phyloP scores from a whole-genome alignment of 2,113 vertebrate genomes.

The Leptobrachium leishanense region DNA sequence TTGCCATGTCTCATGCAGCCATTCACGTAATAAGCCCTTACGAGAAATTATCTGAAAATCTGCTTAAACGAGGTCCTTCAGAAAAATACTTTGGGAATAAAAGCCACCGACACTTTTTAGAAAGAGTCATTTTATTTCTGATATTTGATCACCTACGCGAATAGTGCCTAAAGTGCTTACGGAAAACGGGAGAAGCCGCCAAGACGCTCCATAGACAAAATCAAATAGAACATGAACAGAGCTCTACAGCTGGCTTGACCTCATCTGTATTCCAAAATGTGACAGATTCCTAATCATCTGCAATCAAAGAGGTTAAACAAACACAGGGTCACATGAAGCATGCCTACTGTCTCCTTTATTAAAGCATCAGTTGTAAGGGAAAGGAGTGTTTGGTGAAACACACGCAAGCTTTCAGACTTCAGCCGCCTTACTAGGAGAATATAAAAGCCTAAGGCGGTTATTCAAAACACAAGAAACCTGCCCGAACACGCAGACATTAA shows the following conservation, averaged over 20 bases:
- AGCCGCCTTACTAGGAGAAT: not conserved
- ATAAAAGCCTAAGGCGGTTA: constrained; percentile 9
- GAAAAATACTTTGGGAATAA: too few species aligned
- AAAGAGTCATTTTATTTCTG: too few species aligned
- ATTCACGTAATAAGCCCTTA: too few species aligned
- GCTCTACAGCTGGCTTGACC: not conserved
- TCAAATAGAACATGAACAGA: not conserved
- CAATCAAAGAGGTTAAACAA: constrained; percentile 28
- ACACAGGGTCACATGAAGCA: constrained; percentile 8
- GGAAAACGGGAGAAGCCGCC: too few species aligned
- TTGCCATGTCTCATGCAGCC: too few species aligned
- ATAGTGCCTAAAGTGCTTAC: too few species aligned
- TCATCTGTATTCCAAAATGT: not conserved
- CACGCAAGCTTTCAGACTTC: not conserved
- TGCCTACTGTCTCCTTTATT: not conserved
- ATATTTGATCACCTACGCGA: too few species aligned
- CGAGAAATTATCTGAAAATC: too few species aligned
- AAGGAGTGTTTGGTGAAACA: not conserved
- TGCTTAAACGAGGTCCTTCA: too few species aligned
- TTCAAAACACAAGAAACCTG: constrained; percentile 40
- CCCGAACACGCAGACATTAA: constrained; percentile 43
- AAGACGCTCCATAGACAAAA: too few species aligned
- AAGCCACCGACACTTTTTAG: too few species aligned
- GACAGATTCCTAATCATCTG: not conserved
- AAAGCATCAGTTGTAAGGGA: constrained; percentile 11